Evolutionary conservation across 2,888 invertebrate genomes (phyloP).

Genomic region (Pammene fasciana): DNA sequence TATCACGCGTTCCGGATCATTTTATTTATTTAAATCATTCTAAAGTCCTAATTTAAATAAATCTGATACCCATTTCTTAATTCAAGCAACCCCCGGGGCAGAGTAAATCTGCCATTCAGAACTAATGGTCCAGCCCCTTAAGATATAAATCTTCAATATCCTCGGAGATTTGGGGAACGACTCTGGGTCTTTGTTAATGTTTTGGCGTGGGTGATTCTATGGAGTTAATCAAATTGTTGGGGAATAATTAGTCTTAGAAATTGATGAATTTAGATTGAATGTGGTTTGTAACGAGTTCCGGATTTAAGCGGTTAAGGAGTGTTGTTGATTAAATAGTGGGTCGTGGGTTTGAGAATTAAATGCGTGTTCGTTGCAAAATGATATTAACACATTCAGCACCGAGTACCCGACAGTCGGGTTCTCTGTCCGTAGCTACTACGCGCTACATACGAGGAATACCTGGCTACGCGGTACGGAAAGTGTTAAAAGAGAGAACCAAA

Average conservation of each 20-base stretch:
- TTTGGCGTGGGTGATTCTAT: conserved; percentile 33
- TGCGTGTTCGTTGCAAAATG: no score
- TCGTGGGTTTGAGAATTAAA: background rate
- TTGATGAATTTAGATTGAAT: conserved; percentile 20
- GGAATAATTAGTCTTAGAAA: conserved; percentile 27
- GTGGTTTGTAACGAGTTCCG: background rate
- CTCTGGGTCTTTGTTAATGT: conserved; percentile 42
- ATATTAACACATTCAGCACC: no score
- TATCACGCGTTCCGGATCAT: background rate
- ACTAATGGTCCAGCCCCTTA: conserved; percentile 44
- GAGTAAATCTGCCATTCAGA: conserved; percentile 46
- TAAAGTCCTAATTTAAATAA: conserved; percentile 1
- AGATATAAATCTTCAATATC: conserved; percentile 46
- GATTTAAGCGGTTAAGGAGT: background rate
- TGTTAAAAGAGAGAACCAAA: no score
- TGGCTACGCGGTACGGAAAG: no score
- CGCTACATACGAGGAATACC: no score
- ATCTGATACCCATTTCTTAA: conserved; percentile 28
- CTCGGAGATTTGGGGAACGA: conserved; percentile 40
- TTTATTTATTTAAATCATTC: background rate
- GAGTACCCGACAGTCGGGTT: no score
- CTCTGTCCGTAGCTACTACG: no score
- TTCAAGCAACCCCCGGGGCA: conserved; percentile 17
- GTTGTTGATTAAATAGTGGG: background rate
- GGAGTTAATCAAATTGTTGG: conserved; percentile 30